Evolutionary conservation across 2,888 invertebrate species (phyloP).

Genomic region (Watsonalla binaria): DNA sequence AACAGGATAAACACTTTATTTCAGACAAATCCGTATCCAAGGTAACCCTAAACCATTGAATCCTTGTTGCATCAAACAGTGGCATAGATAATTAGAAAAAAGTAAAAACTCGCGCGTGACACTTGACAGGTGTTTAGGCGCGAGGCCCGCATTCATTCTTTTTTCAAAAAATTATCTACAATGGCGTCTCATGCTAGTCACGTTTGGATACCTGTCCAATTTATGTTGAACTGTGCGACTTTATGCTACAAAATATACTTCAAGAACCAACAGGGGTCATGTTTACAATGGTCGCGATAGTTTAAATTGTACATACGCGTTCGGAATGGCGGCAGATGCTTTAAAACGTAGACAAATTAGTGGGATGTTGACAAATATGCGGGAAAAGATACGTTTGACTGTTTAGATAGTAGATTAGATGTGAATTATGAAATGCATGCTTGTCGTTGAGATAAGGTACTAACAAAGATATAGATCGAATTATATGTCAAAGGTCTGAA

Average conservation of each 20-base stretch:
- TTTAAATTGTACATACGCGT: conserved; percentile 30
- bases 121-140: conserved; percentile 59
- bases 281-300: conserved; percentile 19
- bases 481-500: too few species aligned
- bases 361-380: conserved; percentile 8
- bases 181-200: conserved; percentile 47
- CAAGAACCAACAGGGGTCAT: conserved; percentile 10
- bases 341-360: conserved; percentile 15
- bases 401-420: conserved; percentile 7
- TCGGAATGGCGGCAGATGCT: conserved; percentile 26
- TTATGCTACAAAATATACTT: conserved; percentile 15
- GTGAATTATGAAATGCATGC: neutral
- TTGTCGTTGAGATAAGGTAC: neutral
- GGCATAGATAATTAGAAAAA: conserved; percentile 29
- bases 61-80: conserved; percentile 24
- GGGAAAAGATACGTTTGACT: conserved; percentile 3
- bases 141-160: conserved; percentile 62
- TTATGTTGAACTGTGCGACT: conserved; percentile 26
- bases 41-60: conserved; percentile 7
- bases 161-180: conserved; percentile 41
- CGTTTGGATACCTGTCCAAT: conserved; percentile 36
- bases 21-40: neutral
- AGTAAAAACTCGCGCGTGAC: conserved; percentile 30
- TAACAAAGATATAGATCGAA: neutral
- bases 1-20: too few species aligned